Base-by-base conservation (phyloP, 1,140 invertebrate species). In the Philotrypesis tridentata region DNA sequence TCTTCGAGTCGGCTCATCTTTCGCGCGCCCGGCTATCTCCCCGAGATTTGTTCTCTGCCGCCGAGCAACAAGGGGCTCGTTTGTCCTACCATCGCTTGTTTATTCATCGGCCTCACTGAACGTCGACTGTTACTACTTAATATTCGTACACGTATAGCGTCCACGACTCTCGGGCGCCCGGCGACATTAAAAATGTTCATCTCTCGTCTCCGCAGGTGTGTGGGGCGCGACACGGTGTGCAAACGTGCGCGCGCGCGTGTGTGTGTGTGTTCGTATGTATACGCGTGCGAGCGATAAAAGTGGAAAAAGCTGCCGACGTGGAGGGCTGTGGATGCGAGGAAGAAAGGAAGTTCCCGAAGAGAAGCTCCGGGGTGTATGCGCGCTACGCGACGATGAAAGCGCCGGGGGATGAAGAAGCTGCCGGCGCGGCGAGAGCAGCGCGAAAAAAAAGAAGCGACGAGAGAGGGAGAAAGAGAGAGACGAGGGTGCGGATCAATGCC, bases 1-100 rank as follows among this genome's bases (percentile, higher is more conserved):
- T 91, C 88, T 90, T 89, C 89, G 86, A 89, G 89, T 90, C 87
- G 21, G 21, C 87, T 90, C 89, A 87, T 90, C 89, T 87, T 87
- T 25, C 87, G 85, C 89, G 88, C 55, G 14, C 14, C n/a, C 12
- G 12, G 4, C n/a, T 60, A 70, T 71, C 80, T 80, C 68, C 48
- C 83, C 33, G 3, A 37, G 3, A 37, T 37, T 72, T 75, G 63
- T 65, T 27, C 82, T 73, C 75, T 33, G 55, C 79, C 23, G 61
- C 72, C n/a, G n/a, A n/a, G 12, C 79, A 14, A 60, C 48, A 55
- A 55, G 48, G n/a, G 48, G 48, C 7, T 55, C 48, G 48, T 55
- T 55, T 55, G 21, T n/a, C 17, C 7, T 55, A n/a, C 7, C 14
- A 14, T n/a, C 48, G 48, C 48, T 55, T 55, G 48, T 55, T 55